Base-by-base conservation (phyloP, 2,888 invertebrate species). In the Dusona sp. region DNA sequence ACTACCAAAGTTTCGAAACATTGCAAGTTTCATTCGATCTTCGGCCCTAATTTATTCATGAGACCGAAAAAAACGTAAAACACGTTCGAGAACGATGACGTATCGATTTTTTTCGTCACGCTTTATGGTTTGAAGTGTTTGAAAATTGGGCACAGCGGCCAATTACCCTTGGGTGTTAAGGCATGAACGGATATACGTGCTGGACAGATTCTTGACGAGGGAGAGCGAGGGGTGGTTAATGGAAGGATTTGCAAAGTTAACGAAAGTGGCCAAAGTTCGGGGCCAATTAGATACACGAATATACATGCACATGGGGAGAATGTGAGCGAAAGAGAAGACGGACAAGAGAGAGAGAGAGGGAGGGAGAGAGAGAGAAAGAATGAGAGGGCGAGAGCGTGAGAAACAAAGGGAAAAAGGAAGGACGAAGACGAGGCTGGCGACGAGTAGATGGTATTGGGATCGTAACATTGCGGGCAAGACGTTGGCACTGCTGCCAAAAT, bases 401-500 rank as follows among this genome's bases (percentile, higher is more conserved):
- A 22, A 16, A 68, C 45, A 74, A n/a, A 57, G 64, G 48, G 72
- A 29, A 78, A 65, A 79, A 61, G 82, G 25, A 68, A 70, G 38
- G 70, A 74, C 42, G 67, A 74, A 74, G 79, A 57, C 61, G 74
- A 70, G 54, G 68, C 29, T 67, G 85, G 70, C 82, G 82, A 79
- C 79, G 85, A 85, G 82, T 42, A 42, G 74, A 79, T 83, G 79
- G 48, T 79, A 54, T 79, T 77, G 74, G 80, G 83, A 77, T 83
- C 79, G 86, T 85, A 85, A 85, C 84, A 70, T 82, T 87, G 87
- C 80, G 81, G 88, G 83, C 82, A 83, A 84, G 87, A 70, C 83
- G 88, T 90, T 91, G 91, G 92, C 91, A 90, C 75, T 81, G 77
- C 61, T 88, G 91, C 91, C 91, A 92, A 90, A 89, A 89, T 88